Evolutionary conservation across 2,113 vertebrate genomes (phyloP), one percentile per base, ranked within the genome.

Genomic region (Hippoglossus stenolepis): DNA sequence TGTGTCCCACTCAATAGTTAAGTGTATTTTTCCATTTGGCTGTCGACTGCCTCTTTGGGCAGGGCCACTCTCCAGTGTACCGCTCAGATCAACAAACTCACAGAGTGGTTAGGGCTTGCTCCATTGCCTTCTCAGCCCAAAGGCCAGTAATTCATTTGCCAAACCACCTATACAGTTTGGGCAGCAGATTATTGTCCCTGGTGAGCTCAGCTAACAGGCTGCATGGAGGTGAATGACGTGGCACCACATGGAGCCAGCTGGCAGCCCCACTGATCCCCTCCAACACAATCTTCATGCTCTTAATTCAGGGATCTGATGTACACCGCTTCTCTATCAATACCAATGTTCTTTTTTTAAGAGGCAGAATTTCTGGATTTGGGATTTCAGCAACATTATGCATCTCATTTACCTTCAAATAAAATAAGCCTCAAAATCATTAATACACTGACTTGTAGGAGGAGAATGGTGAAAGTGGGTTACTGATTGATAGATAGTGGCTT

Each of bases 41-140:
- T 26, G 17, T 6, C n/a, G 51, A 26, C 11, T 64, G 59, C 24
- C 24, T 51, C 43, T 69, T 51, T 70, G 35, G 58, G 49, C 31
- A 11, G 5, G 40, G 51, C 28, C 23, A 23, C 21, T 28, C 3
- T 82, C 40, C 54, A 82, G 24, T 65, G 59, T 70, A 49, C 61
- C 24, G 61, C 47, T 72, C 9, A 9, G 62, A 67, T 72, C 49
- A 64, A 68, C 38, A 82, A 73, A 80, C 65, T 64, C 20, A 18
- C 14, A 35, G 62, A 72, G 51, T 69, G 64, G 63, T 70, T 56
- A 68, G 58, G 13, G 17, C 49, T 69, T 43, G 58, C 51, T 70
- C 5, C n/a, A 21, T 17, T 75, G 38, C 70, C 20, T 31, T 70
- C 54, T 38, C 31, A 70, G 53, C 26, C 21, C 24, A 40, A 38